Evolutionary conservation across 2,797 vertebrate genomes (phyloP).

Genomic region (Staurois parvus): DNA sequence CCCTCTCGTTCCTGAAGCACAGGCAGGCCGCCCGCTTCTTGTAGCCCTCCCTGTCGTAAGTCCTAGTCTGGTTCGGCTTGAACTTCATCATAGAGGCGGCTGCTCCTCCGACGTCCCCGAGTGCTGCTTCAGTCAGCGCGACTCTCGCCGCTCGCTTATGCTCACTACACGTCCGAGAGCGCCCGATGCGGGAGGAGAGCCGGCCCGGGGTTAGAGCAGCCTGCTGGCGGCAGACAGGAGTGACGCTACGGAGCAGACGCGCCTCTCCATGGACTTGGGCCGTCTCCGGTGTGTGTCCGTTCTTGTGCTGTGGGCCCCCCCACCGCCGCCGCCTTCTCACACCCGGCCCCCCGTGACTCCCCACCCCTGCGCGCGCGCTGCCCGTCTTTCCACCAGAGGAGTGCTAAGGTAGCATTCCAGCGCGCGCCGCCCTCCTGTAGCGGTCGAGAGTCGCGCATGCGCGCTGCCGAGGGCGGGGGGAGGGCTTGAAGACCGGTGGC

Average conservation of each 20-base stretch:
- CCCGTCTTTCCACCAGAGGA: constrained; percentile 32
- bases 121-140: constrained; percentile 59
- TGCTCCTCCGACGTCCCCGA: neutral
- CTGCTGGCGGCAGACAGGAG: neutral
- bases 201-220: constrained; percentile 16
- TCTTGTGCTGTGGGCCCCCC: constrained; percentile 5
- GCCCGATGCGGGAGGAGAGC: constrained; percentile 5
- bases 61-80: constrained; percentile 96
- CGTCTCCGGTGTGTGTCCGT: constrained; percentile 44
- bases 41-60: constrained; percentile 94
- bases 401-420: constrained; percentile 2
- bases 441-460: neutral
- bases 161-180: constrained; percentile 63
- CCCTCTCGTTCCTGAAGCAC: constrained; percentile 88
- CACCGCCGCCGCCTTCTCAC: constrained; percentile 33
- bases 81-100: constrained; percentile 91
- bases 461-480: neutral
- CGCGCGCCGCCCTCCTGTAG: constrained; percentile 13
- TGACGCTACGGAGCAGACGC: constrained; percentile 43
- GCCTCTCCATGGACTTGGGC: constrained; percentile 69
- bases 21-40: constrained; percentile 93
- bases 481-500: neutral
- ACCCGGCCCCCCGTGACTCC: constrained; percentile 30
- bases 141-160: constrained; percentile 21
- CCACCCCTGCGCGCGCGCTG: constrained; percentile 24